Conservation (phyloP, 2,113 vertebrate genomes). For the Porphyrio hochstetteri region DNA sequence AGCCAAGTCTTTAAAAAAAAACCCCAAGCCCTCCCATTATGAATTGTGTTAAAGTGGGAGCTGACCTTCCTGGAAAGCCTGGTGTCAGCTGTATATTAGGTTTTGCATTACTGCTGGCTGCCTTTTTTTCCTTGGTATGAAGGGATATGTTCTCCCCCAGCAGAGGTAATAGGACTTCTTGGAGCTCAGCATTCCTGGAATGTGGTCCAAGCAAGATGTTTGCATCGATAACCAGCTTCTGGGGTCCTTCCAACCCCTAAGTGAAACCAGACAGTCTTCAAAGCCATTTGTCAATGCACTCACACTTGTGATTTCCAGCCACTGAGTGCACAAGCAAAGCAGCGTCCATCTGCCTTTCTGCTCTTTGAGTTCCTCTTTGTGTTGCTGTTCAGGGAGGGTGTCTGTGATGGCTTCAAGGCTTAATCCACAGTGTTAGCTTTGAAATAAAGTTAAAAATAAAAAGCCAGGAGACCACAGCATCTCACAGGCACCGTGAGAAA, state of each 20-base stretch:
- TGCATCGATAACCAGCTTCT: neutral
- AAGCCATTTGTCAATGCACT: neutral
- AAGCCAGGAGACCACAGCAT: neutral
- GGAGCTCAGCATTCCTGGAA: neutral
- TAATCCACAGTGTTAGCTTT: neutral
- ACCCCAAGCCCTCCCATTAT: neutral
- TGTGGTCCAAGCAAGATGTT: neutral
- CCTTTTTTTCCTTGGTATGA: neutral
- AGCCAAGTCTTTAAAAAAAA: neutral
- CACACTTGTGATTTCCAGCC: neutral
- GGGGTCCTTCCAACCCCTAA: conserved; percentile 24
- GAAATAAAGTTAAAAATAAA: neutral
- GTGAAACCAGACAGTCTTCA: neutral
- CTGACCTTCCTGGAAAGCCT: neutral
- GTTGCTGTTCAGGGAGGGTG: neutral
- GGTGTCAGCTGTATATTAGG: neutral
- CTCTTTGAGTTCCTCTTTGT: neutral
- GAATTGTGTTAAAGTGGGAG: neutral
- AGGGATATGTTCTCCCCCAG: neutral
- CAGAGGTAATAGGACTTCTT: neutral
- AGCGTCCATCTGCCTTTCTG: neutral
- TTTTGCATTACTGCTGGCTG: neutral
- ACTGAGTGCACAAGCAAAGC: neutral
- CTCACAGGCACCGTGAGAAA: neutral
- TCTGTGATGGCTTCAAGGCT: neutral